These are phyloP conservation scores for Polyommatus iphigenia DNA, from an alignment of 2,888 invertebrate species.

Conservation along the genomic window DNA sequence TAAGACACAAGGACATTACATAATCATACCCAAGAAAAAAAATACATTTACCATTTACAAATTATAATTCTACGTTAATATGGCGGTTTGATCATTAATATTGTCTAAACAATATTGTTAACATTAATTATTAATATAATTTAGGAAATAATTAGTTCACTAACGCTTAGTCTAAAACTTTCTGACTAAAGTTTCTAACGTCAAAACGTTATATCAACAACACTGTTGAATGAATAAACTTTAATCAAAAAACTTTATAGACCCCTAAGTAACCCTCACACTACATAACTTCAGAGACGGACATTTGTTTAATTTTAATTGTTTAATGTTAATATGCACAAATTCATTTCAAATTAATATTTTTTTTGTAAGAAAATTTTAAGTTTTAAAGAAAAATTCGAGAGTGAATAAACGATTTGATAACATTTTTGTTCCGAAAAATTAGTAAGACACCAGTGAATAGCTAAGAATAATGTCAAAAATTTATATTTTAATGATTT, in stretches of 20 bases:
- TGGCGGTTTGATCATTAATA: slow-evolving; percentile 51
- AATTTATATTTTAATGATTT: not conserved
- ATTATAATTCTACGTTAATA: slow-evolving; percentile 53
- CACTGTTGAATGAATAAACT: not conserved
- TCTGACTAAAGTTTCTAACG: not conserved
- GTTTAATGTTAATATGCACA: slow-evolving; percentile 12
- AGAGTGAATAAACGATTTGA: not conserved
- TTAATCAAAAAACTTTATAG: not conserved
- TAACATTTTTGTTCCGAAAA: not conserved
- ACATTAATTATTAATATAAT: slow-evolving; percentile 9
- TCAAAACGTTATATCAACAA: not conserved
- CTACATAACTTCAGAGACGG: not conserved
- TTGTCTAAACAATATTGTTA: slow-evolving; percentile 33
- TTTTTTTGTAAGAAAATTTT: slow-evolving; percentile 6
- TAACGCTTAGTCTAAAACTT: not conserved
- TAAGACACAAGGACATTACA: not conserved
- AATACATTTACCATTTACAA: slow-evolving; percentile 39
- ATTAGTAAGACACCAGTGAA: slow-evolving; percentile 2
- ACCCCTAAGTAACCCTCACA: slow-evolving; percentile 8
- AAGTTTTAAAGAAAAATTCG: not conserved
- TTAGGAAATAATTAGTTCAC: slow-evolving; percentile 19
- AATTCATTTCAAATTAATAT: not conserved
- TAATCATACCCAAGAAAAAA: slow-evolving; percentile 38
- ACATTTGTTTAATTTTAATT: not conserved
- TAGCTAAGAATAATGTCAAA: slow-evolving; percentile 6